Percentiles rank a stretch among this genome's conserved stretches.
Evolutionary conservation across 1,140 invertebrate genomes (phyloP).

Genomic region (Eriocheir sinensis): DNA sequence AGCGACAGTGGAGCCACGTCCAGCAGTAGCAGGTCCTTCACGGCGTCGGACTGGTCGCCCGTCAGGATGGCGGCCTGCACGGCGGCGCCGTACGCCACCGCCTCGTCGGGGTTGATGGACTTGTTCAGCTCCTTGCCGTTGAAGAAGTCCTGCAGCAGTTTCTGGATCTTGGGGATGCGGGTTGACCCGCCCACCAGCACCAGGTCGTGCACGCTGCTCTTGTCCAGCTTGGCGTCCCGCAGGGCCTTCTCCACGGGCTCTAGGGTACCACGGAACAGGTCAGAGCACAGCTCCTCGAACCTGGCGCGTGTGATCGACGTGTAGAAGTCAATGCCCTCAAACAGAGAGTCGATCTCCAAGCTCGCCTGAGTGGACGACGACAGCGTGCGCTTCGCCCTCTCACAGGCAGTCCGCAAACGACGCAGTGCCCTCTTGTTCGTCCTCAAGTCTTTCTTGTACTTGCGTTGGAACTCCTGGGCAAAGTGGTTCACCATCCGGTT

Average conservation of each 20-base stretch:
- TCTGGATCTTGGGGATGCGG: conserved; percentile 49
- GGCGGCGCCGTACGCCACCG: conserved; percentile 44
- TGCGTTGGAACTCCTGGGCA: conserved; percentile 29
- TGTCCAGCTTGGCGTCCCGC: conserved; percentile 50
- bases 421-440: conserved; percentile 37
- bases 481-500: conserved; percentile 52
- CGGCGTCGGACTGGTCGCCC: conserved; percentile 43
- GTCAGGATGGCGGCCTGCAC: conserved; percentile 38
- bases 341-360: conserved; percentile 40
- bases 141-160: conserved; percentile 56
- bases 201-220: conserved; percentile 2
- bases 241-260: conserved; percentile 47
- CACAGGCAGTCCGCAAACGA: conserved; percentile 38
- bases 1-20: conserved; percentile 40
- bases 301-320: conserved; percentile 37
- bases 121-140: conserved; percentile 56
- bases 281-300: conserved; percentile 41
- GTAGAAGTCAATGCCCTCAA: conserved; percentile 50
- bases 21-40: neutral
- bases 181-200: conserved; percentile 49
- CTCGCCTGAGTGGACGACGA: conserved; percentile 40
- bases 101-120: conserved; percentile 51
- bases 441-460: conserved; percentile 38
- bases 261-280: conserved; percentile 33
- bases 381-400: conserved; percentile 43